These are phyloP conservation scores for Micropoecilia bifurca DNA, from an alignment of 2,797 vertebrate species.

Conservation along the genomic window DNA sequence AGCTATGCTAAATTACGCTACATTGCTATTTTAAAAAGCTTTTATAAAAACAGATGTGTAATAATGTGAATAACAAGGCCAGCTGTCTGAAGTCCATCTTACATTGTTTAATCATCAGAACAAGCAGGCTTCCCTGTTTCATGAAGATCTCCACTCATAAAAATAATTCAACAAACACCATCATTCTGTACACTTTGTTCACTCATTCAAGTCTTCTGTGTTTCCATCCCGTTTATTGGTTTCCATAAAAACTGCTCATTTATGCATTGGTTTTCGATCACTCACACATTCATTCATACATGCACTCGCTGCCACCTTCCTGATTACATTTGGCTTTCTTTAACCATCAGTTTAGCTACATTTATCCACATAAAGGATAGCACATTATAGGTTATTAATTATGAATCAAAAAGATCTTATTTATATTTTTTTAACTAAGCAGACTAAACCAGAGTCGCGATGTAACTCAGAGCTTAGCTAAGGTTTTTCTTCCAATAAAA, in stretches of 20 bases:
- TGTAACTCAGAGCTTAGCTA: not conserved
- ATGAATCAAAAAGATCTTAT: constrained; percentile 38
- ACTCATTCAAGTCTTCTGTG: constrained; percentile 24
- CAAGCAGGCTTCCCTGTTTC: constrained; percentile 54
- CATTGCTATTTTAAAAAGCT: not conserved
- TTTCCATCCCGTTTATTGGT: constrained; percentile 17
- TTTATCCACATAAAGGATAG: constrained; percentile 44
- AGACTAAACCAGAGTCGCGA: constrained; percentile 39
- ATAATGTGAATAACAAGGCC: constrained; percentile 44
- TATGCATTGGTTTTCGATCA: constrained; percentile 13
- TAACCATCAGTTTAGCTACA: constrained; percentile 33
- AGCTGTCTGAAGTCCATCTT: constrained; percentile 60
- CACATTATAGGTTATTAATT: constrained; percentile 34
- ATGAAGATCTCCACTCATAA: constrained; percentile 53
- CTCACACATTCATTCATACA: constrained; percentile 10
- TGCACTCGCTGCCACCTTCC: constrained; percentile 44
- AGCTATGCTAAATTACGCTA: not conserved
- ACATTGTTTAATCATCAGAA: constrained; percentile 72
- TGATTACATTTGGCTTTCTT: constrained; percentile 64
- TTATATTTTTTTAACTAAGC: constrained; percentile 7
- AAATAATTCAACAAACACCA: constrained; percentile 36
- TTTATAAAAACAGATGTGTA: not conserved
- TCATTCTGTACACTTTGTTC: constrained; percentile 62
- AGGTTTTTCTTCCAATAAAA: constrained; percentile 20
- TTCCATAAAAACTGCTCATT: constrained; percentile 35